These are phyloP conservation scores for Spatula clypeata DNA, from an alignment of 2,797 vertebrate genomes.

Conservation along the genomic window DNA sequence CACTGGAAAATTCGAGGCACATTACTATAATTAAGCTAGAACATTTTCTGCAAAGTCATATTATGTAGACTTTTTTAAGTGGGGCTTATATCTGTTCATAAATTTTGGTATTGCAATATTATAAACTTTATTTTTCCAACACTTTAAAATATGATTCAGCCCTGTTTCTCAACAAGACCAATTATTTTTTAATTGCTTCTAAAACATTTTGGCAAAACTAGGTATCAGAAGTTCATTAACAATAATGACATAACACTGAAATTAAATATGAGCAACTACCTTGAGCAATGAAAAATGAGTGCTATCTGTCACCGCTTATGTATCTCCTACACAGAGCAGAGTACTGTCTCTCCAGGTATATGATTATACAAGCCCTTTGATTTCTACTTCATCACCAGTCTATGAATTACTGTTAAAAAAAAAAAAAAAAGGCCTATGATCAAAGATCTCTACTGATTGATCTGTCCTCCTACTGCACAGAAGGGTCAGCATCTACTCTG, in stretches of 20 bases:
- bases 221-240: not conserved
- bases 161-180: not conserved
- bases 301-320: not conserved
- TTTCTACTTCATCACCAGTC: not conserved
- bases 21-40: constrained; percentile 75
- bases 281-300: not conserved
- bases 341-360: not conserved
- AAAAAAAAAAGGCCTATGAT: not conserved
- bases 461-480: not conserved
- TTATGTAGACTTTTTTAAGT: constrained; percentile 42
- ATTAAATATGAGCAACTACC: not conserved
- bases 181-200: not conserved
- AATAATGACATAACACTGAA: not conserved
- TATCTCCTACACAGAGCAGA: fast-evolving
- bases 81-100: not conserved
- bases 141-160: not conserved
- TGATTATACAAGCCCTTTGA: not conserved
- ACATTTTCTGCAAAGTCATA: constrained; percentile 66
- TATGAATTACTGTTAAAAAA: not conserved
- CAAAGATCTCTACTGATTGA: not conserved
- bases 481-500: not conserved
- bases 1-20: constrained; percentile 68
- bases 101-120: not conserved
- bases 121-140: constrained; percentile 9
- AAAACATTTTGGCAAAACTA: not conserved